Conservation (phyloP, 2,888 invertebrate species). For the Chymomyza amoena region DNA sequence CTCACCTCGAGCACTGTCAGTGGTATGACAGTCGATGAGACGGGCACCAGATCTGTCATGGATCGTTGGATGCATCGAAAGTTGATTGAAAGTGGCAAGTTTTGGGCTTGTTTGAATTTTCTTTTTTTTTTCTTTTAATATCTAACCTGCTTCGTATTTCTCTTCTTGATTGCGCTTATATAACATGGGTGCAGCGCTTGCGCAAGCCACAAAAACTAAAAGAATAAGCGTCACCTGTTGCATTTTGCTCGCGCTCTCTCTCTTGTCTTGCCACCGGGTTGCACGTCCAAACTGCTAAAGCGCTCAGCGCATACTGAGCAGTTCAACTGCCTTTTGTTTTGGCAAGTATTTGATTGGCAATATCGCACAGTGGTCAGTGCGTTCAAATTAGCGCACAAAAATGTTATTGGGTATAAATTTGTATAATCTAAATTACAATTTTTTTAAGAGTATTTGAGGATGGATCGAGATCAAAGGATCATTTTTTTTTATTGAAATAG, state of each 20-base stretch:
- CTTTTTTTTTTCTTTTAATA: neutral
- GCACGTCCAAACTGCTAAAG: slow-evolving; percentile 30
- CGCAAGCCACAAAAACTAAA: slow-evolving; percentile 37
- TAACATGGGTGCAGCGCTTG: slow-evolving; percentile 76
- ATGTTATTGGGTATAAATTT: too few relatives aligned
- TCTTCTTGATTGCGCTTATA: slow-evolving; percentile 80
- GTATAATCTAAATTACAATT: too few relatives aligned
- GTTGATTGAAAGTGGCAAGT: neutral
- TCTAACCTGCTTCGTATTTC: slow-evolving; percentile 80
- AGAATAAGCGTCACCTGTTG: slow-evolving; percentile 1
- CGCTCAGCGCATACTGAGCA: slow-evolving; percentile 34
- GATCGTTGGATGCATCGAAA: neutral
- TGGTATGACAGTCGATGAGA: slow-evolving; percentile 85
- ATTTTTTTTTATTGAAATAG: too few relatives aligned
- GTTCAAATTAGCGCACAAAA: neutral
- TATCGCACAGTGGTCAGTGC: neutral
- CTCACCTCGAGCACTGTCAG: slow-evolving; percentile 82
- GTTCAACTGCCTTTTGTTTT: neutral
- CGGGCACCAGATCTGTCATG: slow-evolving; percentile 81
- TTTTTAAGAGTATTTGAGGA: too few relatives aligned
- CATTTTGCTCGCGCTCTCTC: slow-evolving; percentile 25
- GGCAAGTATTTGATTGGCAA: neutral
- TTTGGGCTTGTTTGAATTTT: neutral
- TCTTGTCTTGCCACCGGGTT: neutral
- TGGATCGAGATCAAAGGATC: too few relatives aligned